Base-by-base conservation (phyloP, 2,888 invertebrate species). In the Drosophila mayaguana region DNA sequence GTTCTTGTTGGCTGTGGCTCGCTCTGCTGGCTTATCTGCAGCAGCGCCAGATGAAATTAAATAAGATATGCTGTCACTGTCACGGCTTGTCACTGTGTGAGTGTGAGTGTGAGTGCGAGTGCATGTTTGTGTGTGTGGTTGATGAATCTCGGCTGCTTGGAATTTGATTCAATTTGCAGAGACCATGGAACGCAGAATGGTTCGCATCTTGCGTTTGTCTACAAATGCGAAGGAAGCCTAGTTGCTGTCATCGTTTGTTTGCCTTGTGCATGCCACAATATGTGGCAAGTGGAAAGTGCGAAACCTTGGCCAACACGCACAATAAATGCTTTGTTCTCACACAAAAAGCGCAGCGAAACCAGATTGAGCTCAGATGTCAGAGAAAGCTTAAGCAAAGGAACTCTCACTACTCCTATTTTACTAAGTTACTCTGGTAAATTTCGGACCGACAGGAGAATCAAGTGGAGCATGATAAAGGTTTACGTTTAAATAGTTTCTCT, bases 21-120 rank as follows among this genome's bases (percentile, higher is more conserved):
- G 38, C 42, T 67, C 51, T 43, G 54, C 48, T 56, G 63, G 63
- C 54, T 78, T 71, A 74, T 78, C 72, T 67, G 63, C 72, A 63
- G 63, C 62, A 16, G 59, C 61, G 62, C 68, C 61, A 75, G 63
- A 72, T 80, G 71, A 83, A 84, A 88, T 84, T 84, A 85, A 84
- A 84, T 84, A 85, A 85, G 85, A 84, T 84, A 74, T 87, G 80
- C 83, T 80, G 87, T 80, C 84, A 75, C 84, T 76, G 80, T 80
- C 82, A 78, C 51, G 72, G 53, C 66, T 12, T 56, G 25, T 54
- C 57, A 50, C 38, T 61, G 42, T 65, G 46, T 63, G 14, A 46
- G 34, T 56, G 42, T 71, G 34, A 53, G 63, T 43, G 9, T 63
- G 43, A 48, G 11, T 71, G 54, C 61, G 36, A 42, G 40, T 64